Percentiles rank a stretch among this genome's conserved stretches.
Conservation (phyloP, 2,888 invertebrate species). For the Lamellibrachia columna region DNA sequence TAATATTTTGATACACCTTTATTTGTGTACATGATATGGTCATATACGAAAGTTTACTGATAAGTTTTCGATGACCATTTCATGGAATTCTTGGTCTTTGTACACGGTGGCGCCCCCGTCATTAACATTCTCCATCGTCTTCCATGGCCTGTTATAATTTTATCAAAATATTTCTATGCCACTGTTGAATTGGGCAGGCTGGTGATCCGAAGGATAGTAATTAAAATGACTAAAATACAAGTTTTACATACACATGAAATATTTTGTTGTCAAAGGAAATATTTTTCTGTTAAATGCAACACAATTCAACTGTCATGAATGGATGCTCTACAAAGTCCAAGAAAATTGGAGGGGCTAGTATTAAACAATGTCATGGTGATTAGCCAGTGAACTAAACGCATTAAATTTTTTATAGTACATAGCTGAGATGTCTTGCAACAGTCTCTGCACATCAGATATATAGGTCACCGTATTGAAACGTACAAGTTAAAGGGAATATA, state of each 20-base stretch:
- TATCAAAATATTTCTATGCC: neutral
- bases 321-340: neutral
- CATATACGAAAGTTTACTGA: neutral
- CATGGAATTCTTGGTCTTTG: neutral
- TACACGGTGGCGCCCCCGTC: no score
- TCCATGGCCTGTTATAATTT: neutral
- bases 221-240: neutral
- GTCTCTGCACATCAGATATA: neutral
- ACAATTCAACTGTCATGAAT: neutral
- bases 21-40: neutral
- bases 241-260: neutral
- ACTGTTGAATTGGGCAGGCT: neutral
- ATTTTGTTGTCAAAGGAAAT: neutral
- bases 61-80: neutral
- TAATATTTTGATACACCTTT: neutral
- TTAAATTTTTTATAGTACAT: neutral
- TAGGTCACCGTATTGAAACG: neutral
- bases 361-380: neutral
- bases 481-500: neutral
- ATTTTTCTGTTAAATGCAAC: neutral
- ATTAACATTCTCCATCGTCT: neutral
- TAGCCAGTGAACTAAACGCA: neutral
- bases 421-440: neutral
- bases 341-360: no score
- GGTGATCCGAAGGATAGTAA: neutral